Evolutionary conservation across 2,113 vertebrate genomes (phyloP).

Genomic region (Solea senegalensis): DNA sequence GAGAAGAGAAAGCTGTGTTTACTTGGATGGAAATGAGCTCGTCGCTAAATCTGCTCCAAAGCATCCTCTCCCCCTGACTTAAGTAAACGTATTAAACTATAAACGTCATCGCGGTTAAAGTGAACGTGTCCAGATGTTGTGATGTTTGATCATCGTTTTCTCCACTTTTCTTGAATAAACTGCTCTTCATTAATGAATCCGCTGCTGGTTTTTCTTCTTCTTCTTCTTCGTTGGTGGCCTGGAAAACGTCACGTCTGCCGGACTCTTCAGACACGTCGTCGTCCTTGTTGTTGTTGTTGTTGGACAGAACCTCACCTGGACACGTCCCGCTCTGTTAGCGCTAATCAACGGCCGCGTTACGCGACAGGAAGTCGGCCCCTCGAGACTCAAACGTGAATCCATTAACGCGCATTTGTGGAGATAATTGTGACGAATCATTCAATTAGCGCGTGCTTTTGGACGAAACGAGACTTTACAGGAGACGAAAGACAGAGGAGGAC

Average conservation of each 20-base stretch:
- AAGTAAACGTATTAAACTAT: no score
- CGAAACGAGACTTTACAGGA: not conserved
- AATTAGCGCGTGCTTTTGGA: slow-evolving; percentile 68
- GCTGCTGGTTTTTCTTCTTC: not conserved
- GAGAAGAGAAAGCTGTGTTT: no score
- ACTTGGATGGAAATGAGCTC: no score
- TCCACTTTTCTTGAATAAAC: no score
- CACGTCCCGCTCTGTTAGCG: slow-evolving; percentile 5
- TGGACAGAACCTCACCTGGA: slow-evolving; percentile 42
- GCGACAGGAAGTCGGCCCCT: slow-evolving; percentile 66
- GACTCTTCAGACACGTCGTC: slow-evolving; percentile 24
- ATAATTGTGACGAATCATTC: slow-evolving; percentile 74
- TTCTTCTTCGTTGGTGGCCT: slow-evolving; percentile 48
- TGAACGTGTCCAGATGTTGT: no score
- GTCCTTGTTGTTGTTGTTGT: slow-evolving; percentile 46
- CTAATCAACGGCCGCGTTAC: slow-evolving; percentile 54
- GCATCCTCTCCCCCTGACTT: no score
- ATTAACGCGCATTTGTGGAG: slow-evolving; percentile 73
- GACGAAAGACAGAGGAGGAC: slow-evolving; percentile 44
- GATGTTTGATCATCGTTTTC: no score
- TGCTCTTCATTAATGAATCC: not conserved
- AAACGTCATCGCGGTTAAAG: no score
- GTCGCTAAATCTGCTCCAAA: no score
- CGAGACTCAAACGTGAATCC: slow-evolving; percentile 62
- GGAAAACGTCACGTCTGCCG: slow-evolving; percentile 39